A percentile compares a stretch with the other conserved stretches of the same genome.
phyloP scores from a whole-genome alignment of 2,113 vertebrate genomes.

The Pseudorectes ferrugineus region DNA sequence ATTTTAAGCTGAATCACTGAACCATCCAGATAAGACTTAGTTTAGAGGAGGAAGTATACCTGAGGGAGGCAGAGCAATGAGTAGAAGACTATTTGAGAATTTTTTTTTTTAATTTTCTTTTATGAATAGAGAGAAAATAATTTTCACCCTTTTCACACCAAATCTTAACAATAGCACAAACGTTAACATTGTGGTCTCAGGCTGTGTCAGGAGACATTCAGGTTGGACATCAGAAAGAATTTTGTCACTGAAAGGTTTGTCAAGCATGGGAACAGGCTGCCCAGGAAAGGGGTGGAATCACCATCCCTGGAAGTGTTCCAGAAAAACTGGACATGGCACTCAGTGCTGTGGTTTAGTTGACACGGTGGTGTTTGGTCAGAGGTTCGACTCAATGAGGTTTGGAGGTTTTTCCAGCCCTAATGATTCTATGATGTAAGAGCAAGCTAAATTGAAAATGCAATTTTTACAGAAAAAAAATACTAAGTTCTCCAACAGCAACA shows the following conservation, averaged over 20 bases:
- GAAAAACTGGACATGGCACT: background rate
- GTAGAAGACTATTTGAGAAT: background rate
- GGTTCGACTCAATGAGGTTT: rapidly evolving
- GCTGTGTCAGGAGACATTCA: background rate
- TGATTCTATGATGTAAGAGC: background rate
- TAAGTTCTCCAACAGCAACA: background rate
- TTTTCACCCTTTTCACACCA: background rate
- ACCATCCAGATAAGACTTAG: background rate
- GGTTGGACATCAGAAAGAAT: background rate
- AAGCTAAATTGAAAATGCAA: background rate
- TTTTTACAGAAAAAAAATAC: background rate
- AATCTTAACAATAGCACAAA: background rate
- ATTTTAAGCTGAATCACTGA: background rate
- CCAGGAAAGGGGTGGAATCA: too few relatives aligned
- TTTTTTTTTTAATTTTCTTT: background rate
- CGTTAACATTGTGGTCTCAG: background rate
- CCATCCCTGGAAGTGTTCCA: rapidly evolving
- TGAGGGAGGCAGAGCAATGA: background rate
- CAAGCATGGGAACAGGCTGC: background rate
- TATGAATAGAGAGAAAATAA: background rate
- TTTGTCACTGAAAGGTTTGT: background rate
- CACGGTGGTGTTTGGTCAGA: background rate
- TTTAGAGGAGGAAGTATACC: background rate
- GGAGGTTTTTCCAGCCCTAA: background rate
- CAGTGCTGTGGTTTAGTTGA: background rate